phyloP scores from a whole-genome alignment of 2,113 vertebrate genomes.

The Epinephelus cyanopodus region DNA sequence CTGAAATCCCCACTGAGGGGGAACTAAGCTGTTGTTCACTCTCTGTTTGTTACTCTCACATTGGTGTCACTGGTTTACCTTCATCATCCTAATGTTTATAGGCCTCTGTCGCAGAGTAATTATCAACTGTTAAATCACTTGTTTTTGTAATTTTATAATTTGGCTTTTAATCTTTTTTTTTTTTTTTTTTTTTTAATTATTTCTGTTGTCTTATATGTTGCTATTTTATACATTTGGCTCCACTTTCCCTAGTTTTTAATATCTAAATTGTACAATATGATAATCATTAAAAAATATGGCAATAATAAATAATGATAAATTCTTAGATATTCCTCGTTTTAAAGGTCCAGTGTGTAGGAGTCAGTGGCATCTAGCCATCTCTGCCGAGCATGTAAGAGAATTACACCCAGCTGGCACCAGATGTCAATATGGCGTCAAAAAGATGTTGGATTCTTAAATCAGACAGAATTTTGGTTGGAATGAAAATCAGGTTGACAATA shows the following conservation, averaged over 20 bases:
- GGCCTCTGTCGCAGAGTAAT: neutral
- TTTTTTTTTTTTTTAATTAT: neutral
- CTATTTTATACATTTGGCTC: neutral
- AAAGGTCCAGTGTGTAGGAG: too few species aligned
- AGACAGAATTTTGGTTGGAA: too few species aligned
- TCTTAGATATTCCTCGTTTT: too few species aligned
- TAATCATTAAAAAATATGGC: neutral
- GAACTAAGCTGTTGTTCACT: conserved; percentile 49
- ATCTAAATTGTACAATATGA: neutral
- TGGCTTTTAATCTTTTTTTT: neutral
- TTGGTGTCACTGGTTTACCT: conserved; percentile 10
- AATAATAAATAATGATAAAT: neutral
- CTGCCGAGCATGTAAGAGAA: too few species aligned
- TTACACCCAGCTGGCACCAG: too few species aligned
- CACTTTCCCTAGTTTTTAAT: too few species aligned
- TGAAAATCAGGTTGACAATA: too few species aligned
- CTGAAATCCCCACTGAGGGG: conserved; percentile 49
- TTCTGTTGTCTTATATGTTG: neutral
- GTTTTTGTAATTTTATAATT: neutral
- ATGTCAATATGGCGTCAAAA: too few species aligned
- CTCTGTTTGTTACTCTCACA: conserved; percentile 8
- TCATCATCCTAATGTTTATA: neutral
- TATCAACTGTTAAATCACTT: conserved; percentile 4
- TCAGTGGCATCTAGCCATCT: too few species aligned
- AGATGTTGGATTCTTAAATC: too few species aligned